Evolutionary conservation across 2,797 vertebrate genomes (phyloP), one percentile per base, ranked within the genome.

Genomic region (Lutjanus campechanus): DNA sequence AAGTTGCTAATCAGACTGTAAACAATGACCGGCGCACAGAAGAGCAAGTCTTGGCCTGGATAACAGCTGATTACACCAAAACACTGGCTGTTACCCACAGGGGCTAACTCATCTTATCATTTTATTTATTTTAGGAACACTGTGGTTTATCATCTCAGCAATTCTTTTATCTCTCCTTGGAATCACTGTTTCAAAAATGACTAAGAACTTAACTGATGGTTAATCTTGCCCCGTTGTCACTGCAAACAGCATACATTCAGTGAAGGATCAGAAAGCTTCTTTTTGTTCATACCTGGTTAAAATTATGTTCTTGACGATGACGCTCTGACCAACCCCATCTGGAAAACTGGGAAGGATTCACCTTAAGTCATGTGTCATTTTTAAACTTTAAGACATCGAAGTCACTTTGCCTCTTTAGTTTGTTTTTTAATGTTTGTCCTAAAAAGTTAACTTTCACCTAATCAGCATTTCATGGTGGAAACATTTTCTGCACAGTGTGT

Each of bases 361-460:
- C 5, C 16, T 65, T 15, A 55, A 25, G 41, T 47, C 40, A 11
- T n/a, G 16, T 29, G 50, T 67, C 15, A 53, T 58, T 68, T 19
- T 56, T 56, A 20, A 19, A 51, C 50, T 29, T 66, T 11, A 43
- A 58, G 63, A 41, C 59, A 43, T 41, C 9, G 0, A 10, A 51
- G 44, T 16, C 11, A n/a, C 55, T 51, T 76, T 59, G 15, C 22
- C 54, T 47, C 46, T 54, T 58, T 61, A 65, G n/a, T 12, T 47
- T 46, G 7, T 54, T 25, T 73, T 62, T 47, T 49, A 2, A 51
- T 47, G 50, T 49, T 70, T 81, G 60, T 56, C 54, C 56, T 53
- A 40, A 75, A 79, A 83, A 74, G n/a, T 44, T 47, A 29, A 41
- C 22, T 75, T 73, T 77, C 67, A 65, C 19, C 50, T 43, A 25